phyloP scores from a whole-genome alignment of 2,113 vertebrate genomes.

The Syngnathus floridae region DNA sequence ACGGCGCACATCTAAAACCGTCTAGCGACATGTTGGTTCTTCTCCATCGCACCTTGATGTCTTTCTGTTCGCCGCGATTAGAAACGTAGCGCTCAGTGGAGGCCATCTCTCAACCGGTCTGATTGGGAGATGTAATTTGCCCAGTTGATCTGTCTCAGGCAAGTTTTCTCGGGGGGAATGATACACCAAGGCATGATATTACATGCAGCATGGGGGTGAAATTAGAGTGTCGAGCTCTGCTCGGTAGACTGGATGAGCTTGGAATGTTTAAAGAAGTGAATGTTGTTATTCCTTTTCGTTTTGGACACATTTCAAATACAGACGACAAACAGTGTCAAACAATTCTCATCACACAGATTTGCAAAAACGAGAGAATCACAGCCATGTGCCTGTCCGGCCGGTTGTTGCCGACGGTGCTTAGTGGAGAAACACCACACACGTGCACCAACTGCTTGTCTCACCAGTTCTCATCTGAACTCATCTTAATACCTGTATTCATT shows the following conservation, averaged over 20 bases:
- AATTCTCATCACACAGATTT: not conserved
- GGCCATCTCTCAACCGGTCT: conserved; percentile 55
- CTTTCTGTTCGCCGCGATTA: conserved; percentile 52
- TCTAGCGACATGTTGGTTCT: conserved; percentile 51
- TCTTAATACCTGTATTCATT: too few species aligned
- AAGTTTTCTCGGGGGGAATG: conserved; percentile 36
- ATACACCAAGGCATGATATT: conserved; percentile 52
- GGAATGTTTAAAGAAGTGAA: not conserved
- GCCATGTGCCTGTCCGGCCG: not conserved
- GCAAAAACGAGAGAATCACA: too few species aligned
- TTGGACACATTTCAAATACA: not conserved
- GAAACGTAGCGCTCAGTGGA: conserved; percentile 28
- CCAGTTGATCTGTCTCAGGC: conserved; percentile 53
- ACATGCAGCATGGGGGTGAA: conserved; percentile 36
- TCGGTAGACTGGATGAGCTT: conserved; percentile 25
- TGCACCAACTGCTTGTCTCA: not conserved
- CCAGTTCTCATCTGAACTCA: not conserved
- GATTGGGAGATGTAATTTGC: conserved; percentile 68
- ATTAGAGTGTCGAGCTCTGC: conserved; percentile 42
- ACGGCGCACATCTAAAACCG: conserved; percentile 59
- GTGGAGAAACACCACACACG: not conserved
- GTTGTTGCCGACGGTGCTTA: not conserved
- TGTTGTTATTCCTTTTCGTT: not conserved
- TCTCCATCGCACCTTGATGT: conserved; percentile 56
- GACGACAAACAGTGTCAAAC: not conserved